Conservation (phyloP, 2,888 invertebrate species). For the Hirtodrosophila trivittata region DNA sequence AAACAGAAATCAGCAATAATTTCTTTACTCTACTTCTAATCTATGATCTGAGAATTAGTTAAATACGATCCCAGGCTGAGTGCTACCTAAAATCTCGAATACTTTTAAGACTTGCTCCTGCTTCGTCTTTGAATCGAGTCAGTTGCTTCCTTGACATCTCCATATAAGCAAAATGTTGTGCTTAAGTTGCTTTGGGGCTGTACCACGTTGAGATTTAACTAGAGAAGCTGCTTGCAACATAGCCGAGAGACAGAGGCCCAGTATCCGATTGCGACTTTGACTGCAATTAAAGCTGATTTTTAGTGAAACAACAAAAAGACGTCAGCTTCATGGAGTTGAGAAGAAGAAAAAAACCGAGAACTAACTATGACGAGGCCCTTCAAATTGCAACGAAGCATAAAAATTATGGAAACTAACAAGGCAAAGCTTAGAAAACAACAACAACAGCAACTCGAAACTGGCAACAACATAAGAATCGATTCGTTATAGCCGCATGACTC, state of each 20-base stretch:
- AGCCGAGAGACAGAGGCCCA: slow-evolving; percentile 41
- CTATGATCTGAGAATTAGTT: too few relatives aligned
- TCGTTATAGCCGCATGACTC: slow-evolving; percentile 54
- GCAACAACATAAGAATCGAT: slow-evolving; percentile 50
- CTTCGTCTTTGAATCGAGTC: too few relatives aligned
- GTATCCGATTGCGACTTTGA: slow-evolving; percentile 55
- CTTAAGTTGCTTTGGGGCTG: too few relatives aligned
- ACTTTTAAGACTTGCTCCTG: too few relatives aligned
- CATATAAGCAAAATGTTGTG: slow-evolving; percentile 9
- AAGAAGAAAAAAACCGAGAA: slow-evolving; percentile 10
- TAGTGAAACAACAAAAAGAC: background rate
- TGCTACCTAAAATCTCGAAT: too few relatives aligned
- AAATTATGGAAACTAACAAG: slow-evolving; percentile 56
- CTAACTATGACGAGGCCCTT: slow-evolving; percentile 68
- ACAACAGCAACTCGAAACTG: slow-evolving; percentile 29
- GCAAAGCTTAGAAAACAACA: slow-evolving; percentile 31
- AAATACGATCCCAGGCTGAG: too few relatives aligned
- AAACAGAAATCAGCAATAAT: too few relatives aligned
- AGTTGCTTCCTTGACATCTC: slow-evolving; percentile 43
- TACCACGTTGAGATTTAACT: too few relatives aligned
- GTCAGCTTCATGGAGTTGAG: background rate
- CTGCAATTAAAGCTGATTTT: slow-evolving; percentile 74
- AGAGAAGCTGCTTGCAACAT: slow-evolving; percentile 57
- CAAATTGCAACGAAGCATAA: slow-evolving; percentile 65
- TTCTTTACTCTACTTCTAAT: too few relatives aligned